Conservation (phyloP, 2,113 vertebrate species). For the Xyliphius kryptos region DNA sequence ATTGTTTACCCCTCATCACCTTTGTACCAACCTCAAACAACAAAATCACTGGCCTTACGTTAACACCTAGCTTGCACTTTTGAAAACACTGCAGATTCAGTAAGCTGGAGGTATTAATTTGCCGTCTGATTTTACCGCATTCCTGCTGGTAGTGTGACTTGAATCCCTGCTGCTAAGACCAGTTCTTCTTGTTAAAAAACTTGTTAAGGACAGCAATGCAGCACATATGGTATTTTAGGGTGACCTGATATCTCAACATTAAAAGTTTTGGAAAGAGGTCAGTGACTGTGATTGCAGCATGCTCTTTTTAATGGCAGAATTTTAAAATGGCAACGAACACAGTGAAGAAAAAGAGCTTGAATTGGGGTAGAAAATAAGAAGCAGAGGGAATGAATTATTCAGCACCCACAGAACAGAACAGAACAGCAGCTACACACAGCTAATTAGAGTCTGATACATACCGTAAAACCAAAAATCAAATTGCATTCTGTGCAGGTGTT, state of each 20-base stretch:
- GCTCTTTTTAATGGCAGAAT: constrained; percentile 7
- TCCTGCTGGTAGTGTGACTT: constrained; percentile 6
- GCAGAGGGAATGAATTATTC: constrained; percentile 26
- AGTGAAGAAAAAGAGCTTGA: constrained; percentile 14
- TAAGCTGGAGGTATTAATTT: constrained; percentile 7
- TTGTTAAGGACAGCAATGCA: constrained; percentile 11
- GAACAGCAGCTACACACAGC: constrained; percentile 2
- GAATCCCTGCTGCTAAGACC: constrained; percentile 2
- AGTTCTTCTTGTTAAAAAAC: constrained; percentile 17
- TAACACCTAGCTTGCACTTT: neutral
- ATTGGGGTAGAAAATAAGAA: constrained; percentile 19
- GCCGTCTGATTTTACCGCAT: neutral
- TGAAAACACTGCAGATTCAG: constrained; percentile 1
- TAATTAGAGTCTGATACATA: constrained; percentile 28
- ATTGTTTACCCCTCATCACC: constrained; percentile 5
- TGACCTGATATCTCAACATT: constrained; percentile 3
- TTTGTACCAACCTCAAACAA: constrained; percentile 14
- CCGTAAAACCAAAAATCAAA: neutral
- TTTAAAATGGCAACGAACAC: constrained; percentile 9
- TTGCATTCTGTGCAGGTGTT: no score
- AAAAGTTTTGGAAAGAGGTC: constrained; percentile 12
- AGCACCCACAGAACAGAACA: constrained; percentile 17
- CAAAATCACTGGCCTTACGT: constrained; percentile 5
- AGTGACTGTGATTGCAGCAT: constrained; percentile 3
- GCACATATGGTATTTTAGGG: constrained; percentile 18